Evolutionary conservation across 1,140 invertebrate genomes (phyloP).

Genomic region (Lepidurus apus): DNA sequence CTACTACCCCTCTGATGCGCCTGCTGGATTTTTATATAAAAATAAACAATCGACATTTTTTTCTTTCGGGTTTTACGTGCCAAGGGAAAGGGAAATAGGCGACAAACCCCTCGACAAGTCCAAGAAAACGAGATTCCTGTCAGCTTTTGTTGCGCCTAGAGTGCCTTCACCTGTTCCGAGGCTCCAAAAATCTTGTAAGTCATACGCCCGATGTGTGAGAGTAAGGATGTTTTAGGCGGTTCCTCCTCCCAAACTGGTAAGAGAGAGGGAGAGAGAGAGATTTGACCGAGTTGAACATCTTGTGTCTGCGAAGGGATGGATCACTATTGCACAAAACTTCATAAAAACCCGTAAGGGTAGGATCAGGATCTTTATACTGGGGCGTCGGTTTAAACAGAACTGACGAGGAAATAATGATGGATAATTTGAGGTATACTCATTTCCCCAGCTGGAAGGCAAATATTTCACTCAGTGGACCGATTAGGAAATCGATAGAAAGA

Average conservation of each 20-base stretch:
- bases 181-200: no score
- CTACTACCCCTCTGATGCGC: no score
- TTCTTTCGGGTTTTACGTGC: no score
- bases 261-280: neutral
- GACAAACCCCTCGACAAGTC: no score
- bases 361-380: neutral
- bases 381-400: neutral
- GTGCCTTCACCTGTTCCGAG: neutral
- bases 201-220: no score
- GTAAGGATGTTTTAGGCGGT: neutral
- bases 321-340: no score
- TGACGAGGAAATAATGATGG: slow-evolving; percentile 10
- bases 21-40: no score
- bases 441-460: neutral
- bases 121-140: neutral
- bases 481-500: slow-evolving; percentile 21
- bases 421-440: neutral
- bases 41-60: no score
- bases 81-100: neutral
- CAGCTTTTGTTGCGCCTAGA: neutral
- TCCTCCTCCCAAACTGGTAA: neutral
- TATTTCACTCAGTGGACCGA: neutral
- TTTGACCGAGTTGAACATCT: no score
- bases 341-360: no score
- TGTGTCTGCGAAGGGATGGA: no score